Evolutionary conservation across 2,888 invertebrate genomes (phyloP).

Genomic region (Elegia similella): DNA sequence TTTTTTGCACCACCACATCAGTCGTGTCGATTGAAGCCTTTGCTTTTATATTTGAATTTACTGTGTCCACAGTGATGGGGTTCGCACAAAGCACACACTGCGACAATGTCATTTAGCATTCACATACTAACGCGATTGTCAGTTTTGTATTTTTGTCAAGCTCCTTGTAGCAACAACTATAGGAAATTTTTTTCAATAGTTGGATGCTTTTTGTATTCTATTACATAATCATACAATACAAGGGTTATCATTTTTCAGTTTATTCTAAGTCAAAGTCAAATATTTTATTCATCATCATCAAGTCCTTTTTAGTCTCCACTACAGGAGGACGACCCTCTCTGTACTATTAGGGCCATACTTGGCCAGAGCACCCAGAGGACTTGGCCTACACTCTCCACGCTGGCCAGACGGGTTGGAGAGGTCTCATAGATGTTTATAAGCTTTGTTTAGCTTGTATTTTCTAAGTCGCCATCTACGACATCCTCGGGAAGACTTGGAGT

Average conservation of each 20-base stretch:
- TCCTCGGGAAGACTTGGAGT: no score
- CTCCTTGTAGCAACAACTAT: neutral
- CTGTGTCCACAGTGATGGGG: slow-evolving; percentile 37
- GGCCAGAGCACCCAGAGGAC: no score
- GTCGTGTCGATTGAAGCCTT: slow-evolving; percentile 16
- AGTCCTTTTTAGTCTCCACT: no score
- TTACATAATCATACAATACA: neutral
- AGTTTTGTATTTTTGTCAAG: slow-evolving; percentile 24
- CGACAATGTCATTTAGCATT: slow-evolving; percentile 55
- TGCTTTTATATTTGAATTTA: slow-evolving; percentile 13
- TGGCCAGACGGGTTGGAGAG: no score
- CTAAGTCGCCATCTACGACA: no score
- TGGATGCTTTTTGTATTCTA: neutral
- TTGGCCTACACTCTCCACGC: no score
- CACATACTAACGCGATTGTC: slow-evolving; percentile 41
- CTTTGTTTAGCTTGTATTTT: no score
- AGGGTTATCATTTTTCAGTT: neutral
- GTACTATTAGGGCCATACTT: no score
- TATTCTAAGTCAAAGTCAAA: no score
- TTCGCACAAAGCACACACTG: slow-evolving; percentile 50
- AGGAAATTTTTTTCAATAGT: neutral
- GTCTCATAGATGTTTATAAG: no score
- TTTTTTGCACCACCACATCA: neutral
- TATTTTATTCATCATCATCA: no score
- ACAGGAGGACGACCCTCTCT: no score